phyloP scores from a whole-genome alignment of 1,140 invertebrate genomes.

The Phenacoccus solenopsis region DNA sequence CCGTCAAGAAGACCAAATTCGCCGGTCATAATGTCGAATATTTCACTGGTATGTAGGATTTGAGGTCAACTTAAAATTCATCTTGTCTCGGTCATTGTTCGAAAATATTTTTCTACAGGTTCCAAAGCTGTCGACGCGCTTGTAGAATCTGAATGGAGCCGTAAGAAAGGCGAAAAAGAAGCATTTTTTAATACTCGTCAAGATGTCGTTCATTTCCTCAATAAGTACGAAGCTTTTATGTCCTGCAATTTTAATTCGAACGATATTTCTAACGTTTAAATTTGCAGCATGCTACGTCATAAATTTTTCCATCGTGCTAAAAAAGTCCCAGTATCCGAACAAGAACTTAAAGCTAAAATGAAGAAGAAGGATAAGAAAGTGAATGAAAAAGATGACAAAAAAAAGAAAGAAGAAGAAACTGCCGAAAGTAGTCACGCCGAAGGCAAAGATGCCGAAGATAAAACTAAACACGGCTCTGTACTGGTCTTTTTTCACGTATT shows the following conservation, averaged over 20 bases:
- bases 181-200: constrained; percentile 68
- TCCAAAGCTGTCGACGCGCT: constrained; percentile 81
- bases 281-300: constrained; percentile 61
- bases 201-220: constrained; percentile 65
- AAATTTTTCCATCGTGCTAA: constrained; percentile 91
- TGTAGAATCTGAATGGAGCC: constrained; percentile 82
- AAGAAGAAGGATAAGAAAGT: constrained; percentile 40
- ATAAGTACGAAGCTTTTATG: constrained; percentile 38
- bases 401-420: constrained; percentile 36
- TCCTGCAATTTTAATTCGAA: background rate
- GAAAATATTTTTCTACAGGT: constrained; percentile 35
- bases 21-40: constrained; percentile 92
- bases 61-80: background rate
- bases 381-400: constrained; percentile 37
- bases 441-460: constrained; percentile 30
- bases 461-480: constrained; percentile 24
- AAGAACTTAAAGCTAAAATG: constrained; percentile 52
- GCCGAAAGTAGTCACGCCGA: constrained; percentile 43
- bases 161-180: constrained; percentile 45
- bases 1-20: constrained; percentile 89
- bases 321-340: constrained; percentile 66
- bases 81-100: background rate
- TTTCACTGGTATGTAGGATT: constrained; percentile 61
- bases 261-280: constrained; percentile 22
- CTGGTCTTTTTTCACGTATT: too few species aligned